Evolutionary conservation across 2,797 vertebrate species (phyloP).

Genomic region (Manis crassicaudata): DNA sequence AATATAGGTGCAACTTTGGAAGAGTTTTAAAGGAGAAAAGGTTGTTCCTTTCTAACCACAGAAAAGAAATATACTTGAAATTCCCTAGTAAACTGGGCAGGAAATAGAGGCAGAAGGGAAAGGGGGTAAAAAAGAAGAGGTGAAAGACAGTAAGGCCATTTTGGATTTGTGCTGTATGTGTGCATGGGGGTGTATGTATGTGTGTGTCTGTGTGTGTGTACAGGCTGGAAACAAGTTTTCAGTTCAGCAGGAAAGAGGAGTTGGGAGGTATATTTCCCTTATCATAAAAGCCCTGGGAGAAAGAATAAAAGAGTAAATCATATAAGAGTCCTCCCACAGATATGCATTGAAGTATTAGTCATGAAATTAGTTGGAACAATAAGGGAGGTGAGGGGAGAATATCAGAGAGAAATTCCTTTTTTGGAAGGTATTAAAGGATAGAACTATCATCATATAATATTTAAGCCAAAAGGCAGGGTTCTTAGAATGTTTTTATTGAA

Average conservation of each 20-base stretch:
- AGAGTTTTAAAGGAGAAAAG: neutral
- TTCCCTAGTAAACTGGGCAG: neutral
- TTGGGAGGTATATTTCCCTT: neutral
- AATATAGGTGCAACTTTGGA: neutral
- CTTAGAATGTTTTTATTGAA: neutral
- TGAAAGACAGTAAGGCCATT: neutral
- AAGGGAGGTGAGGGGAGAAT: neutral
- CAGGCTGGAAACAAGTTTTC: neutral
- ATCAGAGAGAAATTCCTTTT: neutral
- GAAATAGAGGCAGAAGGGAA: neutral
- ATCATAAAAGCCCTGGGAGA: slow-evolving; percentile 8
- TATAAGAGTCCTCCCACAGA: slow-evolving; percentile 25
- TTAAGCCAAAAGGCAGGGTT: neutral
- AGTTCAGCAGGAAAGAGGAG: neutral
- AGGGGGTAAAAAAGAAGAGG: neutral
- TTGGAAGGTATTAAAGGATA: neutral
- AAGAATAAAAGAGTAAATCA: slow-evolving; percentile 47
- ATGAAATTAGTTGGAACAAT: slow-evolving; percentile 9
- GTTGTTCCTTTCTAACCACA: neutral
- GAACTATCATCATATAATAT: neutral
- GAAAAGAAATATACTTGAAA: neutral
- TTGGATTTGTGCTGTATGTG: neutral
- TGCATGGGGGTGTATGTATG: neutral
- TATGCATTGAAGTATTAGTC: neutral
- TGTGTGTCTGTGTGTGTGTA: neutral